phyloP scores from a whole-genome alignment of 2,113 vertebrate genomes.

The Glaucomys volans region DNA sequence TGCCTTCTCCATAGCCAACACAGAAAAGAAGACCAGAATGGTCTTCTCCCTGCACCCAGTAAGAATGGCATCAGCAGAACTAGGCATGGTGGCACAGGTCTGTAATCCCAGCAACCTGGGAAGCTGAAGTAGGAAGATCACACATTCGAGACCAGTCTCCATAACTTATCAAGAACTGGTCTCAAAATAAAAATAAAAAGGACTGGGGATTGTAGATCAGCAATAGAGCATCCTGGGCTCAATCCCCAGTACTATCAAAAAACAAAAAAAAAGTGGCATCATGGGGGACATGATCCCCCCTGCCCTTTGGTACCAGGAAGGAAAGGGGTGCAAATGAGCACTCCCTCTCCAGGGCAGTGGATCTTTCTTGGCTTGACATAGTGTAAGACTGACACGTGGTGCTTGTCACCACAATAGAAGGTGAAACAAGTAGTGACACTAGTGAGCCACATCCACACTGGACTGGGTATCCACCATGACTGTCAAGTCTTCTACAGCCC shows the following conservation, averaged over 20 bases:
- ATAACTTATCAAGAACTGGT: too few species aligned
- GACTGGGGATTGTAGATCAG: too few species aligned
- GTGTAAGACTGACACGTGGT: rapidly evolving
- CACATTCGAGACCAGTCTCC: too few species aligned
- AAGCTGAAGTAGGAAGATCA: too few species aligned
- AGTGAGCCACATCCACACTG: rapidly evolving
- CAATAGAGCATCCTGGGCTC: too few species aligned
- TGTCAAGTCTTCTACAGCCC: neutral
- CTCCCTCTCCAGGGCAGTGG: neutral
- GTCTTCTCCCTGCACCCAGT: neutral
- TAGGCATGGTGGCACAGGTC: too few species aligned
- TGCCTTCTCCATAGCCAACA: neutral
- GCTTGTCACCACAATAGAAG: neutral
- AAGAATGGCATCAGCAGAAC: neutral
- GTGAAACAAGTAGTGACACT: neutral
- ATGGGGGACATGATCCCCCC: neutral
- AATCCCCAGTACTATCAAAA: too few species aligned
- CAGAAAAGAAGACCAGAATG: neutral
- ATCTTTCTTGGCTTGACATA: neutral
- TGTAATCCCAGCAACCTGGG: too few species aligned
- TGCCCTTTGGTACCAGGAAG: neutral
- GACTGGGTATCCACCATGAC: neutral
- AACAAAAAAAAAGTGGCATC: neutral
- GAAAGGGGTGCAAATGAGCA: neutral
- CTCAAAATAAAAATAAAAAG: too few species aligned